Conservation (phyloP, 2,797 vertebrate species). For the Microctenopoma steveboyesi region DNA sequence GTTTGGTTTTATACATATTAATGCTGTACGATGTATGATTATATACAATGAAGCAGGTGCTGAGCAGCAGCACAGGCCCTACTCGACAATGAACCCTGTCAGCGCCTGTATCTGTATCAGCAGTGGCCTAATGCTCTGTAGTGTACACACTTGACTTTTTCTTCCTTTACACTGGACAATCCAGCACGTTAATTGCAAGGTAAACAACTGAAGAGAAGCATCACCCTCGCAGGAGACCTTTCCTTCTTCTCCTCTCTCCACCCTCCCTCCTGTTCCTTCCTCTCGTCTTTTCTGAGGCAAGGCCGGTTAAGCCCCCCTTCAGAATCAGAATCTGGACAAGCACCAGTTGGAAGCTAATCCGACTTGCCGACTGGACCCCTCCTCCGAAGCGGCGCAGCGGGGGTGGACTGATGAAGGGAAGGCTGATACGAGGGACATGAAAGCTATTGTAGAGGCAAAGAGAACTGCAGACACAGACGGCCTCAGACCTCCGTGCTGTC, state of each 20-base stretch:
- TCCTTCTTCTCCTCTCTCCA: slow-evolving; percentile 35
- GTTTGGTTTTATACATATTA: slow-evolving; percentile 44
- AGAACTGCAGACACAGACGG: slow-evolving; percentile 63
- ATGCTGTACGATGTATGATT: slow-evolving; percentile 26
- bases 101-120: slow-evolving; percentile 44
- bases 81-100: slow-evolving; percentile 35
- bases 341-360: slow-evolving; percentile 83
- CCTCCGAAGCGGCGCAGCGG: slow-evolving; percentile 74
- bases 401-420: slow-evolving; percentile 76
- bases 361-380: slow-evolving; percentile 75
- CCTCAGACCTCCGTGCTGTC: slow-evolving; percentile 61
- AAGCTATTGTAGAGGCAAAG: slow-evolving; percentile 75
- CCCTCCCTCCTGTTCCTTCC: slow-evolving; percentile 46
- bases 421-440: slow-evolving; percentile 77
- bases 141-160: slow-evolving; percentile 69
- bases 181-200: slow-evolving; percentile 73
- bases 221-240: slow-evolving; percentile 64
- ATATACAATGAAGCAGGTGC: slow-evolving; percentile 47
- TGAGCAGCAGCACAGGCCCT: slow-evolving; percentile 36
- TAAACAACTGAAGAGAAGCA: slow-evolving; percentile 74
- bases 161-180: slow-evolving; percentile 59
- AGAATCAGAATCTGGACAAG: slow-evolving; percentile 81
- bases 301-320: slow-evolving; percentile 74
- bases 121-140: slow-evolving; percentile 40
- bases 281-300: slow-evolving; percentile 60